Evolutionary conservation across 2,113 vertebrate genomes (phyloP), one percentile per base, ranked within the genome.

Genomic region (Oxygymnocypris stewartii): DNA sequence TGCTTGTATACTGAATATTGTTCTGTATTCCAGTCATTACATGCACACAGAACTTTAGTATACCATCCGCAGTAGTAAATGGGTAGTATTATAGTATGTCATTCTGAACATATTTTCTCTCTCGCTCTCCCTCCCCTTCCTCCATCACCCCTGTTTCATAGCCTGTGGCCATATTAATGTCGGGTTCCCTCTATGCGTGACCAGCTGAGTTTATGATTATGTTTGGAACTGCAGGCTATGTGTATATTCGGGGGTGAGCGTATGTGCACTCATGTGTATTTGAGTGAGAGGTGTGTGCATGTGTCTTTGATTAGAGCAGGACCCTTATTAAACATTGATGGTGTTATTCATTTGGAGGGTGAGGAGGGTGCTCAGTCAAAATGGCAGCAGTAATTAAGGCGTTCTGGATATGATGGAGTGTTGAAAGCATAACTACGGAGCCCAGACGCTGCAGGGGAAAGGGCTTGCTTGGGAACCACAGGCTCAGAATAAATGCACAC

Each of bases 301-400:
- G 81, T 71, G 65, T 71, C 63, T 84, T 84, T 74, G 82, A 84
- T 84, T 84, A 93, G 93, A 94, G 92, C 91, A 92, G 94, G 95
- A 82, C 94, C 95, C 94, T 95, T 96, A 96, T 96, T 90, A 96
- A 96, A 96, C 95, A 96, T 96, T 95, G 94, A 95, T 96, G 95
- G 96, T 95, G 96, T 96, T 95, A 93, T 95, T 94, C 93, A 94
- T 95, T 95, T 95, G 91, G 94, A 94, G 88, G 88, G 91, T 89
- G 91, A 94, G 95, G 94, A 90, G 91, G 94, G 93, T 91, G 92
- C 93, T 96, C 94, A 94, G 96, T 96, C 96, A 97, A 96, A 96
- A 96, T 97, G 96, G 96, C 96, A 97, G 95, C 92, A 95, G 94
- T 97, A 97, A 96, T 97, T 97, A 97, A 94, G 95, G 96, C 96